phyloP scores from a whole-genome alignment of 2,113 vertebrate genomes.

The Ophiodon elongatus region DNA sequence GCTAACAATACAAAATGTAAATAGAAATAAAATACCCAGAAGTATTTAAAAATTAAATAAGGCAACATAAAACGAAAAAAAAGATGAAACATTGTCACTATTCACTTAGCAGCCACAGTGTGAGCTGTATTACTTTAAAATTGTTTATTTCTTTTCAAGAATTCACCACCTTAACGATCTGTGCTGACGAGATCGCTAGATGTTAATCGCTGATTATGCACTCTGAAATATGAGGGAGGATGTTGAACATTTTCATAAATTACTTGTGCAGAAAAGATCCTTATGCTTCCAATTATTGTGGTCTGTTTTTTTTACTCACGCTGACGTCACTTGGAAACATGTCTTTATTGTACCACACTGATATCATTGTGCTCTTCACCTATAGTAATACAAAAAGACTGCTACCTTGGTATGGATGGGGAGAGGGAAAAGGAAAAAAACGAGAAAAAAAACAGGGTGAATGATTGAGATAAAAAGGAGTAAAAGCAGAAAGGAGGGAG shows the following conservation, averaged over 20 bases:
- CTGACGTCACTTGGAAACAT: neutral
- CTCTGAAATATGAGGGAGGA: too few relatives aligned
- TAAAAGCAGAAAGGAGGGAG: neutral
- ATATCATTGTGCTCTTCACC: neutral
- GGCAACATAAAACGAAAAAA: neutral
- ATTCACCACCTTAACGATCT: neutral
- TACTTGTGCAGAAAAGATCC: neutral
- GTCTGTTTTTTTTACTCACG: neutral
- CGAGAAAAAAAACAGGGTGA: neutral
- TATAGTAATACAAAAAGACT: neutral
- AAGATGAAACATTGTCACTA: too few relatives aligned
- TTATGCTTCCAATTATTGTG: neutral
- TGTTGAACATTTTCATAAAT: conserved; percentile 1
- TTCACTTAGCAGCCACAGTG: neutral
- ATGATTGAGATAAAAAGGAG: neutral
- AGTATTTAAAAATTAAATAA: neutral
- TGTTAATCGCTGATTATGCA: neutral
- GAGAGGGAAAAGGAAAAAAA: neutral
- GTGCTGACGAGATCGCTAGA: neutral
- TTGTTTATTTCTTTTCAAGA: neutral
- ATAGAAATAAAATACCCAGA: neutral
- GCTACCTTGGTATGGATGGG: neutral
- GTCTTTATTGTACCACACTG: neutral
- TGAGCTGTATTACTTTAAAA: neutral
- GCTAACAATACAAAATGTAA: neutral